Conservation (phyloP, 2,113 vertebrate species). For the Myiozetetes cayanensis region DNA sequence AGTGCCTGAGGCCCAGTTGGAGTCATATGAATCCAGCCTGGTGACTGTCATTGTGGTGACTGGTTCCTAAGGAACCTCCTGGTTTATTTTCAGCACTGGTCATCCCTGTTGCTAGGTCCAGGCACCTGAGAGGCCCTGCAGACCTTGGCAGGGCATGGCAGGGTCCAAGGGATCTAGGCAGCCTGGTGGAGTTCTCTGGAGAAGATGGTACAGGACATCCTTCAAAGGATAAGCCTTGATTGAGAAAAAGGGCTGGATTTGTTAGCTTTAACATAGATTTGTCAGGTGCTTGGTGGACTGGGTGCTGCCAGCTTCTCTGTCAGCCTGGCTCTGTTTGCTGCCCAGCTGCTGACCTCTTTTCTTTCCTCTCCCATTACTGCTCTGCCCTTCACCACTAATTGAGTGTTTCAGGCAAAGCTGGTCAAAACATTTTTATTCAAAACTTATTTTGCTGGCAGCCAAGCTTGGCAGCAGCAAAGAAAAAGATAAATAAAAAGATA, state of each 20-base stretch:
- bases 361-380: not conserved
- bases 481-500: not conserved
- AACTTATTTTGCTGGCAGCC: not conserved
- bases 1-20: fast-evolving
- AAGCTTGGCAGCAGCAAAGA: not conserved
- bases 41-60: not conserved
- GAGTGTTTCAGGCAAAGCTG: conserved; percentile 8
- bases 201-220: not conserved
- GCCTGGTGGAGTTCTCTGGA: not conserved
- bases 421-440: conserved; percentile 39
- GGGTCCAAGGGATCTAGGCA: not conserved
- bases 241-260: not conserved
- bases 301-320: not conserved
- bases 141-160: fast-evolving
- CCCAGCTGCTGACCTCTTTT: not conserved
- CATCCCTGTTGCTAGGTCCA: not conserved
- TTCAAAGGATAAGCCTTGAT: not conserved
- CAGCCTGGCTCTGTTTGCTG: not conserved
- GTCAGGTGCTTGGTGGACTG: not conserved
- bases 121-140: not conserved
- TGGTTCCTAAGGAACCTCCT: not conserved
- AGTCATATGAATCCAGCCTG: not conserved
- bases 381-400: not conserved
- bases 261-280: not conserved
- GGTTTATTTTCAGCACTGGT: not conserved